These are phyloP conservation scores for Setophaga petechia DNA, from an alignment of 2,113 vertebrate species.

Conservation along the genomic window DNA sequence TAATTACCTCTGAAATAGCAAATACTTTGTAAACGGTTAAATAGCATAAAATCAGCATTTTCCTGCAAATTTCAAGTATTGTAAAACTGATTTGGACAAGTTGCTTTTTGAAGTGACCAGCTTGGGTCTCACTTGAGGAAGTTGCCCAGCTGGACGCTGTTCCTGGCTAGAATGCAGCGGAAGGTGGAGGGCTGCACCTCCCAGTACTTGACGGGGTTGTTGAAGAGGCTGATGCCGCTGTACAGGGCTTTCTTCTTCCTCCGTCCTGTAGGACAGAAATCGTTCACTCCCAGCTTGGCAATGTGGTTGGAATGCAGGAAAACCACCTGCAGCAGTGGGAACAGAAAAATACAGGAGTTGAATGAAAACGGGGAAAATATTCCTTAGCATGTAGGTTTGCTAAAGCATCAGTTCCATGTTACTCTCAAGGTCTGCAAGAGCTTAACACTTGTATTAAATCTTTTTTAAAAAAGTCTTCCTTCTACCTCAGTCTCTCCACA, in stretches of 20 bases:
- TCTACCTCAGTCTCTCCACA: neutral
- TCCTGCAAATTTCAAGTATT: conserved; percentile 74
- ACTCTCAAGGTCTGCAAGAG: too few species aligned
- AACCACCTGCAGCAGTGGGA: conserved; percentile 79
- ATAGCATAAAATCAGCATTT: neutral
- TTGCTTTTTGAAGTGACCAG: neutral
- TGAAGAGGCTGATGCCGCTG: conserved; percentile 92
- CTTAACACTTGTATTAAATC: neutral
- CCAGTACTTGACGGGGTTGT: conserved; percentile 94
- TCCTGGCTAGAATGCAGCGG: conserved; percentile 87
- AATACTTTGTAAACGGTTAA: conserved; percentile 58
- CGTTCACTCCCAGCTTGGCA: conserved; percentile 87
- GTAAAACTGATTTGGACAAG: conserved; percentile 8
- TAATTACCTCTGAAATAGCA: conserved; percentile 10
- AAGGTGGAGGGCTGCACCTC: conserved; percentile 91
- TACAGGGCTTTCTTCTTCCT: conserved; percentile 87
- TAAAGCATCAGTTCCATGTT: neutral
- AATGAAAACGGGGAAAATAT: neutral
- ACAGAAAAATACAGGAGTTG: neutral
- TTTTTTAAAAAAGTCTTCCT: neutral
- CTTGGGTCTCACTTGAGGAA: conserved; percentile 78
- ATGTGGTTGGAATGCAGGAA: conserved; percentile 95
- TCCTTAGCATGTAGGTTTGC: neutral
- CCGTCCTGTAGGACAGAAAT: conserved; percentile 85
- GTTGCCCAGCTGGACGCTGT: conserved; percentile 92